Percentiles rank a stretch among this genome's conserved stretches.
Conservation (phyloP, 1,140 invertebrate genomes). For the Pteromalus puparum region DNA sequence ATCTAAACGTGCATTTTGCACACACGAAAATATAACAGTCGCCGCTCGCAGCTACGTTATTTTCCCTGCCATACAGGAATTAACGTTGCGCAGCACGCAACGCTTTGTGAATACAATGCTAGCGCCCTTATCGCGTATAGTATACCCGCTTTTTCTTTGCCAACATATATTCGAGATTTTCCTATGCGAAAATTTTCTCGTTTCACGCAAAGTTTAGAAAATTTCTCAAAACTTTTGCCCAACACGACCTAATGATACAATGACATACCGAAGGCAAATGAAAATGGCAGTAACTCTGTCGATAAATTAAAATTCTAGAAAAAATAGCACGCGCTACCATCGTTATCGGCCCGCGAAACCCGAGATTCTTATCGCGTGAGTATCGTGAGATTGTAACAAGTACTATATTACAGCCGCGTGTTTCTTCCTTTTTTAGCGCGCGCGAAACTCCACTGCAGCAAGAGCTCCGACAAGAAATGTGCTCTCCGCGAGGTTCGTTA, state of each 20-base stretch:
- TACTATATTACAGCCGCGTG: conserved; percentile 25
- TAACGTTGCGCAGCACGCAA: conserved; percentile 42
- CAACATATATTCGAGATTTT: not conserved
- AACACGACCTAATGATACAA: no score
- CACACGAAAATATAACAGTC: conserved; percentile 23
- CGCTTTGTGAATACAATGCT: conserved; percentile 30
- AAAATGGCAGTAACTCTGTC: conserved; percentile 1
- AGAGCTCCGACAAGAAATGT: not conserved
- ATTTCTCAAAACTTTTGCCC: no score
- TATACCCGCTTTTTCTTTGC: not conserved
- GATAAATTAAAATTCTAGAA: conserved; percentile 31
- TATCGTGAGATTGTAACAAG: conserved; percentile 47
- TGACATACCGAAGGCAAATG: not conserved
- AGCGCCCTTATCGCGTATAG: not conserved
- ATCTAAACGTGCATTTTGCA: conserved; percentile 36
- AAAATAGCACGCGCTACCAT: conserved; percentile 3
- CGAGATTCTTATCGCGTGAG: conserved; percentile 38
- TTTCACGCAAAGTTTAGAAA: no score
- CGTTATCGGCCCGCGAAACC: conserved; percentile 31
- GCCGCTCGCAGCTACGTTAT: not conserved
- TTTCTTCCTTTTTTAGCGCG: conserved; percentile 14
- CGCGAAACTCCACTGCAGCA: not conserved
- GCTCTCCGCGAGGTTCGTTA: conserved; percentile 64
- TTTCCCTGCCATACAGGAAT: conserved; percentile 29
- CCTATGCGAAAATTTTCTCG: not conserved